Percentiles rank a stretch among this genome's conserved stretches.
Conservation (phyloP, 2,113 vertebrate species). For the Cyrtonyx montezumae region DNA sequence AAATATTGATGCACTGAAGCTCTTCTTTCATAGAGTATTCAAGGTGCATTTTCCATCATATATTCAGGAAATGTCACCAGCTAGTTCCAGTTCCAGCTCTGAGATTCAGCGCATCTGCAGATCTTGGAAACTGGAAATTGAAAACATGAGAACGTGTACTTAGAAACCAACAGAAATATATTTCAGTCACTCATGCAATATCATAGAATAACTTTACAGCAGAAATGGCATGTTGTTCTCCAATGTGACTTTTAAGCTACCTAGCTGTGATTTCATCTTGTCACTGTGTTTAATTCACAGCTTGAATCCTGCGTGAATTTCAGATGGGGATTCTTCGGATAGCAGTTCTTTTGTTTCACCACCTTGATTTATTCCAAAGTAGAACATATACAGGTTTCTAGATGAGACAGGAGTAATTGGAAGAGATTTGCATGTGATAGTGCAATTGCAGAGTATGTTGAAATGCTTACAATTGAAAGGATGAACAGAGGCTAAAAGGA, state of each 20-base stretch:
- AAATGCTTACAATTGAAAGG: neutral
- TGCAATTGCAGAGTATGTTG: neutral
- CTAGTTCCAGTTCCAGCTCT: conserved; percentile 14
- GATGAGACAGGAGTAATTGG: neutral
- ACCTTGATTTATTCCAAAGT: neutral
- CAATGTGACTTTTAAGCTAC: neutral
- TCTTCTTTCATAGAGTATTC: neutral
- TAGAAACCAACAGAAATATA: neutral
- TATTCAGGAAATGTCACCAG: neutral
- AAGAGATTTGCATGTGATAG: neutral
- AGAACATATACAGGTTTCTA: neutral
- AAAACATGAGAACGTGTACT: neutral
- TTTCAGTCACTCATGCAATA: neutral
- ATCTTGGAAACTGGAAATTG: neutral
- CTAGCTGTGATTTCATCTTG: neutral
- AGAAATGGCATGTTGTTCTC: neutral
- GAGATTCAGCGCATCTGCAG: neutral
- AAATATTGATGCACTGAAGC: neutral
- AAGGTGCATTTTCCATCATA: neutral
- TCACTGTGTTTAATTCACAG: neutral
- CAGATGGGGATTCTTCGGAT: neutral
- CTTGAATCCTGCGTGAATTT: neutral
- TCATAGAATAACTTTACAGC: neutral
- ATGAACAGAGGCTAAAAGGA: neutral
- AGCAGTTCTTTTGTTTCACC: neutral